A percentile compares a stretch with the other conserved stretches of the same genome.
Evolutionary conservation across 2,888 invertebrate species (phyloP).

Genomic region (Synergus japonicus): DNA sequence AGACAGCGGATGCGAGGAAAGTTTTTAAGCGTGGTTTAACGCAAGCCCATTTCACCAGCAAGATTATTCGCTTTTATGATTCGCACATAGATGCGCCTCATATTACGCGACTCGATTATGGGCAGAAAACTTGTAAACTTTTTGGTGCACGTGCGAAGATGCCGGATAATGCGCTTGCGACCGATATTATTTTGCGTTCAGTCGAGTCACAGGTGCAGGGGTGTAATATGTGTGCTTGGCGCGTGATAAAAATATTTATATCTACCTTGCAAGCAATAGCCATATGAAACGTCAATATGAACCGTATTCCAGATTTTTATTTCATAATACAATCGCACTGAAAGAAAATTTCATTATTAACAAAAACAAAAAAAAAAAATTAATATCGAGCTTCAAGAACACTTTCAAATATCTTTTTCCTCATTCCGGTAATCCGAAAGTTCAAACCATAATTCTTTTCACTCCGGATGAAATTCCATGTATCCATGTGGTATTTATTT

Average conservation of each 20-base stretch:
- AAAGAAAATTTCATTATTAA: no score
- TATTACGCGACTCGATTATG: slow-evolving; percentile 41
- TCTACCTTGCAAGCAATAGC: slow-evolving; percentile 6
- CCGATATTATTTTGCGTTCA: slow-evolving; percentile 38
- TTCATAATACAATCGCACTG: no score
- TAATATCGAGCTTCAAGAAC: no score
- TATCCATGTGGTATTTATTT: no score
- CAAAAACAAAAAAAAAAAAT: no score
- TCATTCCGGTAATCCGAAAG: no score
- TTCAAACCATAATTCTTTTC: no score
- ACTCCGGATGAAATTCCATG: no score
- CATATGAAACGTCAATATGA: no score
- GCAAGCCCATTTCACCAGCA: slow-evolving; percentile 11
- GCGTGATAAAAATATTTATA: slow-evolving; percentile 35
- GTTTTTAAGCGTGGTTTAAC: slow-evolving; percentile 37
- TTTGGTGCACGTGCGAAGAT: slow-evolving; percentile 39
- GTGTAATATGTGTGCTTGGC: background rate
- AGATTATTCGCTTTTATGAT: slow-evolving; percentile 39
- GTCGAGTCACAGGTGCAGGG: slow-evolving; percentile 26
- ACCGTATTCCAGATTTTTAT: no score
- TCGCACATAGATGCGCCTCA: slow-evolving; percentile 35
- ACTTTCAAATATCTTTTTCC: no score
- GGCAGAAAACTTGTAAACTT: slow-evolving; percentile 37
- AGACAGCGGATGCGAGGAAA: slow-evolving; percentile 18
- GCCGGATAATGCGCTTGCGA: slow-evolving; percentile 24